Evolutionary conservation across 1,140 invertebrate species (phyloP).

Genomic region (Copidosoma floridanum): DNA sequence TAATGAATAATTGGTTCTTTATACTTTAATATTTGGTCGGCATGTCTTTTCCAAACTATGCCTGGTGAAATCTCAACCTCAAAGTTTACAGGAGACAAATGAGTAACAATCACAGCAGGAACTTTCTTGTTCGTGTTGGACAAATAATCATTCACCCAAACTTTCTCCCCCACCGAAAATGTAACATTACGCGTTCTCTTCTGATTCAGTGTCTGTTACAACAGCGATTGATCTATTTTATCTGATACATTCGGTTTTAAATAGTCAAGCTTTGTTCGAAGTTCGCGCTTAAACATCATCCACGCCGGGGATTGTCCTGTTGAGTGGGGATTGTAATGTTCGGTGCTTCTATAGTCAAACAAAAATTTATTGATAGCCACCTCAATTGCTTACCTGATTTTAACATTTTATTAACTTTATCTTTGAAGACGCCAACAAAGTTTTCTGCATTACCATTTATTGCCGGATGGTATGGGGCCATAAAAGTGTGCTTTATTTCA

Average conservation of each 20-base stretch:
- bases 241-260: not conserved
- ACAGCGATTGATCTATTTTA: not conserved
- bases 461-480: slow-evolving; percentile 40
- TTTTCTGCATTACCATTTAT: slow-evolving; percentile 45
- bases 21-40: slow-evolving; percentile 5
- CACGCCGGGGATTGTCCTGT: not conserved
- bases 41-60: not conserved
- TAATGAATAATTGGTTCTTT: not conserved
- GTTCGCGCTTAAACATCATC: not conserved
- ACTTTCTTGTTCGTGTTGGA: not conserved
- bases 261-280: not conserved
- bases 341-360: not conserved
- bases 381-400: slow-evolving; percentile 1
- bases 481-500: slow-evolving; percentile 37
- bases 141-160: not conserved
- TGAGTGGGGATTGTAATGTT: not conserved
- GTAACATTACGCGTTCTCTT: not conserved
- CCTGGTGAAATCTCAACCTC: not conserved
- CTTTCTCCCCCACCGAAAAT: not conserved
- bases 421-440: slow-evolving; percentile 41
- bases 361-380: slow-evolving; percentile 19
- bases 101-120: not conserved
- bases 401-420: slow-evolving; percentile 34
- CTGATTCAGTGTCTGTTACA: not conserved
- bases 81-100: not conserved